Evolutionary conservation across 2,888 invertebrate species (phyloP).

Genomic region (Scaptomyza parva): DNA sequence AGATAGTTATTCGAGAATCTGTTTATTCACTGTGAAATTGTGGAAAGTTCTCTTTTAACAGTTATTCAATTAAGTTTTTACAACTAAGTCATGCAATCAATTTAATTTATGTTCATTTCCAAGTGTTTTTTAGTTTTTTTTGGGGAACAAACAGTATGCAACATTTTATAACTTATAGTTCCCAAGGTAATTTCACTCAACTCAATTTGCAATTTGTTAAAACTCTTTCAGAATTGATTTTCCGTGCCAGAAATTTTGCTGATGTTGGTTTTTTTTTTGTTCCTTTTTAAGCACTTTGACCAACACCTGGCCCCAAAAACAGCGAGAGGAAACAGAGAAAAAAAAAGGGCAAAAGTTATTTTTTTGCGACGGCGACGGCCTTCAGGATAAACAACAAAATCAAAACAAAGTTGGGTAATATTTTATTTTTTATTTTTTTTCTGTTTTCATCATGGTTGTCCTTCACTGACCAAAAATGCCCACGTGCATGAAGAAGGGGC

Average conservation of each 20-base stretch:
- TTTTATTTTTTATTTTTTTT: conserved; percentile 3
- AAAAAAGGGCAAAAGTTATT: conserved; percentile 35
- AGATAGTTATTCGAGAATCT: conserved; percentile 8
- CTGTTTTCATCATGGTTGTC: conserved; percentile 21
- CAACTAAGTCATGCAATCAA: conserved; percentile 4
- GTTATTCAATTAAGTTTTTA: conserved; percentile 3
- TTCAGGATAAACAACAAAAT: conserved; percentile 39
- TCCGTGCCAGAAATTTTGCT: not conserved
- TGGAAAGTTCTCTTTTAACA: not conserved
- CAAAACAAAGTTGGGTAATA: conserved; percentile 54
- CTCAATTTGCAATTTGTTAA: not conserved
- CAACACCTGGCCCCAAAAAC: conserved; percentile 8
- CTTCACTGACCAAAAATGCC: conserved; percentile 36
- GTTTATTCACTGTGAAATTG: conserved; percentile 2
- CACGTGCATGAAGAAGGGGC: conserved; percentile 24
- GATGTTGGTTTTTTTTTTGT: too few species aligned
- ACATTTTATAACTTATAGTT: conserved; percentile 8
- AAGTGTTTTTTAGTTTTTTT: not conserved
- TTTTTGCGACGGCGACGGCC: conserved; percentile 31
- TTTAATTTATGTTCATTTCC: conserved; percentile 1
- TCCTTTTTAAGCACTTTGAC: not conserved
- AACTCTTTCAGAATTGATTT: conserved; percentile 18
- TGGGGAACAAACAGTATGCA: too few species aligned
- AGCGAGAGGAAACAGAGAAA: not conserved
- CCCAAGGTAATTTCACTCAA: conserved; percentile 3